Percentiles rank a stretch among this genome's conserved stretches.
phyloP scores from a whole-genome alignment of 2,113 vertebrate species.

The Anhinga rufa region DNA sequence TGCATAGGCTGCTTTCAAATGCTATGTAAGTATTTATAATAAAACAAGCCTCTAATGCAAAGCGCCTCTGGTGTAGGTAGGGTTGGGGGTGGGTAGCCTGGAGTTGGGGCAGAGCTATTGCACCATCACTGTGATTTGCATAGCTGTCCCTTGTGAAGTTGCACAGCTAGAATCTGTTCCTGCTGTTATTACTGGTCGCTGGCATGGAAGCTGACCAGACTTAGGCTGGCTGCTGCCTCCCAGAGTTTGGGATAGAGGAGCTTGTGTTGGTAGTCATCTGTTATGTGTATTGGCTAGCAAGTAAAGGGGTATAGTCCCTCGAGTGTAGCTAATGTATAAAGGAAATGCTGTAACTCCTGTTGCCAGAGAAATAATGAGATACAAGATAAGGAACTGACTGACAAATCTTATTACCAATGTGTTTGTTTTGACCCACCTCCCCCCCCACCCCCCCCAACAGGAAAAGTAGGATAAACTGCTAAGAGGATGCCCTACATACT shows the following conservation, averaged over 20 bases:
- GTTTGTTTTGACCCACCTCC: not conserved
- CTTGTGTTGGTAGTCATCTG: not conserved
- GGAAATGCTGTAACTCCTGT: constrained; percentile 18
- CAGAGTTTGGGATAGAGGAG: not conserved
- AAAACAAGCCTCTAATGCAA: not conserved
- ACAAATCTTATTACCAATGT: not conserved
- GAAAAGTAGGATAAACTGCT: not conserved
- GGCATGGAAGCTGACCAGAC: not conserved
- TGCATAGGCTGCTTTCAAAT: not conserved
- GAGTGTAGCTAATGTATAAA: not conserved
- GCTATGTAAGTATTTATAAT: not conserved
- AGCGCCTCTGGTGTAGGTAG: not conserved
- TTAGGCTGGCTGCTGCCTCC: not conserved
- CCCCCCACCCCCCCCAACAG: not conserved
- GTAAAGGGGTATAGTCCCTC: not conserved
- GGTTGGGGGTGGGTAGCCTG: not conserved
- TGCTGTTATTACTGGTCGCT: not conserved
- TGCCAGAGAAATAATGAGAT: constrained; percentile 43
- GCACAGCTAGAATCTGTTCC: not conserved
- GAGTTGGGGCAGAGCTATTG: not conserved
- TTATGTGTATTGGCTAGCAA: not conserved
- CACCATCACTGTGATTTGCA: not conserved
- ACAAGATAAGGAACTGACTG: constrained; percentile 9
- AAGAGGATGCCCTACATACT: rapidly evolving
- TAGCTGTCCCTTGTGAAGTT: not conserved